Base-by-base conservation (phyloP, 2,888 invertebrate genomes). In the Melieria omissa region DNA sequence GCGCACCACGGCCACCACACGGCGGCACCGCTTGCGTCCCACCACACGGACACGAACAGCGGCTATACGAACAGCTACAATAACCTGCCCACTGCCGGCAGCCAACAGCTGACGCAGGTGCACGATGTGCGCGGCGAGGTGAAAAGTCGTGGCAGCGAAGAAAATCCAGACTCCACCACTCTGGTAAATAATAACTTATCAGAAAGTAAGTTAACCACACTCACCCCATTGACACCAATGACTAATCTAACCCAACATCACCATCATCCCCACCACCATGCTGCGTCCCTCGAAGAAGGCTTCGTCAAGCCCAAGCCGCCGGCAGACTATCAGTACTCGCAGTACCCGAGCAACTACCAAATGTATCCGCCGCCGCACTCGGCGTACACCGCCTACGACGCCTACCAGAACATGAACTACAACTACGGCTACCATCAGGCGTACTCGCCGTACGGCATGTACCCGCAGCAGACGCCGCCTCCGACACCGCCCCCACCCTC, bases 101-200 rank as follows among this genome's bases (percentile, higher is more conserved):
- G 75, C 72, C 77, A 80, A 69, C 81, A 81, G 73, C 70, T 81
- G 54, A 80, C 80, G 42, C 81, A 80, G 64, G 77, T 81, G 41
- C 81, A 79, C 74, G 83, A 82, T 73, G 78, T 84, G 45, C 83
- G 83, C 45, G 83, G 81, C 55, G 86, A 86, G 65, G 84, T 86
- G 0, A 87, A 87, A 77, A 82, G 85, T 75, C 85, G 87, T 41
- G 82, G 83, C 29, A 85, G 84, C 74, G 93, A 93, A 83, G 93
- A 93, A 77, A 93, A 93, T 80, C 93, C 93, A 0, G 93, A 93
- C 80, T 93, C 93, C 12, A 93, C 93, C 1, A 93, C 92, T 12
- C 89, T 91, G 65, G 85, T 86, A 63, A 86, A 90, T 73, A 84
- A 85, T 52, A 81, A 81, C 72, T 89, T 89, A 78, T 88, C 90